Conservation (phyloP, 53 echinoderm and acorn worm species). For the Echinometra lucunter region DNA sequence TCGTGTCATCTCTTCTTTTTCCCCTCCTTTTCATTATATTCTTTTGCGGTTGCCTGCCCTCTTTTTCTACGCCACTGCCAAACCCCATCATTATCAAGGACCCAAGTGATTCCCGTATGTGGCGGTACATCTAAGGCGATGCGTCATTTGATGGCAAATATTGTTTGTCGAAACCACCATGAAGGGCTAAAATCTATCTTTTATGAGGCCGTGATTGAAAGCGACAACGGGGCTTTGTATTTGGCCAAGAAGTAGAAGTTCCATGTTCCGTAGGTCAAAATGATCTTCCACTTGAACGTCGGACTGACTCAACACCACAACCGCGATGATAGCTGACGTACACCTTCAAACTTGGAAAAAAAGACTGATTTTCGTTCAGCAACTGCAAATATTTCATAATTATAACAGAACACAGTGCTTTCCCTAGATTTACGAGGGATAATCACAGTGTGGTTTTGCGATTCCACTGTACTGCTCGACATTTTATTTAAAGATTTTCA, state of each 20-base stretch:
- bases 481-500: background rate
- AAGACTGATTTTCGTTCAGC: no score
- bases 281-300: background rate
- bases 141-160: slow-evolving; percentile 1
- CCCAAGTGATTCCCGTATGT: background rate
- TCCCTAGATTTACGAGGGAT: no score
- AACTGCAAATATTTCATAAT: no score
- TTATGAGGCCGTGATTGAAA: background rate
- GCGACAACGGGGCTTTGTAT: background rate
- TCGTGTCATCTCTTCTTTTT: no score
- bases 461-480: background rate
- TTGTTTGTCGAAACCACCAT: background rate
- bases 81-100: background rate
- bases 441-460: no score
- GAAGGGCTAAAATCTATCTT: background rate
- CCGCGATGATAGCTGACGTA: background rate
- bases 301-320: no score
- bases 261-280: background rate
- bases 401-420: no score
- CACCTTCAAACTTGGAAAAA: no score
- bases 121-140: background rate
- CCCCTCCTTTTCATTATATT: no score
- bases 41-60: background rate
- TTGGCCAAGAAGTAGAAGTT: background rate
- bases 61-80: background rate